Evolutionary conservation across 2,113 vertebrate genomes (phyloP).

Genomic region (Origma solitaria): DNA sequence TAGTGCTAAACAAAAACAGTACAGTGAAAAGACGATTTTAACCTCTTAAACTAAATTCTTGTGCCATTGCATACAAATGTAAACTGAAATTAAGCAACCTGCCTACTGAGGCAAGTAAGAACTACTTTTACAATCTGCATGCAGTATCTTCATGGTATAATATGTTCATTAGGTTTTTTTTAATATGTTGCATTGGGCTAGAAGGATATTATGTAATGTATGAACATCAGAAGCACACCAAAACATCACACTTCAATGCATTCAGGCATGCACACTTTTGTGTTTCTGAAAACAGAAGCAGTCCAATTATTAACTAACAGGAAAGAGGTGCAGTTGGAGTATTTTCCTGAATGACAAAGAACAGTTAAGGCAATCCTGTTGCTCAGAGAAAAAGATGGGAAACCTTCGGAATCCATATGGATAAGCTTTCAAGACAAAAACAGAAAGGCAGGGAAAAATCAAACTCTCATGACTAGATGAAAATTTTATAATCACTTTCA

Average conservation of each 20-base stretch:
- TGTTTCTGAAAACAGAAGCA: background rate
- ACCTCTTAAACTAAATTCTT: background rate
- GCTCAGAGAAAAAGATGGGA: background rate
- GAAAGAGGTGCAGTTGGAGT: background rate
- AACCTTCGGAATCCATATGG: background rate
- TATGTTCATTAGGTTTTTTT: background rate
- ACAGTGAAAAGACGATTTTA: background rate
- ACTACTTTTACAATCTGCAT: background rate
- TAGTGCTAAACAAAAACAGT: background rate
- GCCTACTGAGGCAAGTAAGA: background rate
- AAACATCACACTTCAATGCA: background rate
- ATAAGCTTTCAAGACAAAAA: background rate
- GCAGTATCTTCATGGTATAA: background rate
- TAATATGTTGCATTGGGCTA: background rate
- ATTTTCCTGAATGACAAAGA: background rate
- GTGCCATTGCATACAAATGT: background rate
- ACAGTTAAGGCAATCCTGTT: background rate
- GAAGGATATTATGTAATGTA: background rate
- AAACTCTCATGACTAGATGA: background rate
- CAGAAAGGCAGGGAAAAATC: background rate
- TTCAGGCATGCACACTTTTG: background rate
- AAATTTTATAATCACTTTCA: background rate
- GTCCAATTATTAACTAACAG: background rate
- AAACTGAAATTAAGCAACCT: background rate
- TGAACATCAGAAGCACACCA: background rate